A percentile compares a stretch with the other conserved stretches of the same genome.
Evolutionary conservation across 2,113 vertebrate genomes (phyloP).

Genomic region (Ptychochromis oligacanthus): DNA sequence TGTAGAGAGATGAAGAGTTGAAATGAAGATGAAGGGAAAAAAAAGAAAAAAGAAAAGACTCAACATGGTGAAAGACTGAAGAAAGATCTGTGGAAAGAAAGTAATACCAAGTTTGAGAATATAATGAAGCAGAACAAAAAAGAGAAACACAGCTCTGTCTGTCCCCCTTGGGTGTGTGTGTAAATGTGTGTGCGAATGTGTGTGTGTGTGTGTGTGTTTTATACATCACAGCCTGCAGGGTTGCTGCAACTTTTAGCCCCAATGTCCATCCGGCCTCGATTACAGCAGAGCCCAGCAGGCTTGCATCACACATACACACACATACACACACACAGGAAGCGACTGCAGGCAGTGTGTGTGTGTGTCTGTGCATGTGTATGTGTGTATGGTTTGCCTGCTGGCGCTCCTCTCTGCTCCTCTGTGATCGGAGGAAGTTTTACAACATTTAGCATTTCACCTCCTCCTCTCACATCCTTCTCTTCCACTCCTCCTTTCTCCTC

Average conservation of each 20-base stretch:
- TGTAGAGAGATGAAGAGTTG: neutral
- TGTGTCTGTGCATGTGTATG: conserved; percentile 33
- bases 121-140: conserved; percentile 59
- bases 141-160: conserved; percentile 10
- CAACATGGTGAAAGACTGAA: conserved; percentile 31
- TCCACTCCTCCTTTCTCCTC: neutral
- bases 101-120: conserved; percentile 40
- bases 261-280: conserved; percentile 72
- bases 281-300: conserved; percentile 64
- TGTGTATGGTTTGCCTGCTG: conserved; percentile 41
- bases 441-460: conserved; percentile 56
- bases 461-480: conserved; percentile 8
- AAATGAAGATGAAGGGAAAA: neutral
- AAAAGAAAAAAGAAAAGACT: neutral
- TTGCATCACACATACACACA: conserved; percentile 57
- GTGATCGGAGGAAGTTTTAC: conserved; percentile 50
- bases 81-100: conserved; percentile 22
- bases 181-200: conserved; percentile 5
- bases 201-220: conserved; percentile 52
- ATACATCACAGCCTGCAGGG: conserved; percentile 58
- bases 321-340: conserved; percentile 19
- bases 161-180: conserved; percentile 15
- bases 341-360: conserved; percentile 10
- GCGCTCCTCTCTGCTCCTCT: conserved; percentile 30
- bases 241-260: conserved; percentile 69